Evolutionary conservation across 2,888 invertebrate species (phyloP), one percentile per base, ranked within the genome.

Genomic region (Pheosia gnoma): DNA sequence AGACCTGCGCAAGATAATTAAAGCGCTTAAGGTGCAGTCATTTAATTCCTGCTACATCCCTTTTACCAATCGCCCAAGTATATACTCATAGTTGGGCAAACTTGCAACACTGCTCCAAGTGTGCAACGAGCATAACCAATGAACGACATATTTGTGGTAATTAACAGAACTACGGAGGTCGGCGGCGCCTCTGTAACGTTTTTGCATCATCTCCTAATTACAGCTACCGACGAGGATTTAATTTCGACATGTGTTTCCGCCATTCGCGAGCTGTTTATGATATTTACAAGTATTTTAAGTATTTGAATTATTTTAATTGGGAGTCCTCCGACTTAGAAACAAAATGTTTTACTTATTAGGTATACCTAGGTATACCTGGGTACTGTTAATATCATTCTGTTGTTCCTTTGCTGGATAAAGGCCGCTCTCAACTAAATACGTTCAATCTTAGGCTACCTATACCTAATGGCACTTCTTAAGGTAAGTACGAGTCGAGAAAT

Each of bases 71-170:
- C n/a, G 11, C 47, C n/a, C 47, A 47, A 47, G 25, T 25, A 47
- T 47, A 11, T 47, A 2, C 0, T 43, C 9, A 3, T 39, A 9
- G 43, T 43, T 47, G 11, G 5, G 11, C 11, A 11, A 47, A 47
- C 9, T 8, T 9, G 10, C 9, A 41, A 41, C 41, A 8, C 11
- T n/a, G 47, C 5, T 47, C 47, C 11, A 25, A 25, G 51, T 25
- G 51, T 51, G 51, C 7, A 8, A 2, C 51, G 25, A 25, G 37
- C 53, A 37, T 53, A 53, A 63, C 60, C 75, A 78, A 77, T 72
- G 74, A 65, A 70, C 71, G 79, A 85, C 87, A 53, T 53, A 91
- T 91, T 90, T 90, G 87, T 79, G 84, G 89, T 91, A 91, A 91
- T 91, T 91, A 92, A 88, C 90, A 88, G 86, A 83, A 79, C 81